These are phyloP conservation scores for Sorex araneus DNA, from an alignment of 2,113 vertebrate species.

Conservation along the genomic window DNA sequence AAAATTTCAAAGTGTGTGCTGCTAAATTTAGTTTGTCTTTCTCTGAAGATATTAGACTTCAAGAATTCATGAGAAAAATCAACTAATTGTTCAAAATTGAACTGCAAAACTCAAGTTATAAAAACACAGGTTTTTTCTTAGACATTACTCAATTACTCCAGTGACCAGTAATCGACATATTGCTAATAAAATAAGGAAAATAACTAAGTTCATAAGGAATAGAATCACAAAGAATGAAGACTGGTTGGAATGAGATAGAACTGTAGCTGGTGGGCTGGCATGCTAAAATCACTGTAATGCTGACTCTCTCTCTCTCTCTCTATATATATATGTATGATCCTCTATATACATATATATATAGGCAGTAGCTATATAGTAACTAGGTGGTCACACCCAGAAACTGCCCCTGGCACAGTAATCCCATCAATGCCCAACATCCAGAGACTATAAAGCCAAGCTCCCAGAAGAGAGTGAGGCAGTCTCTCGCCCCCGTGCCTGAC, in stretches of 20 bases:
- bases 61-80: constrained; percentile 73
- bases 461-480: no score
- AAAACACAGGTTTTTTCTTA: constrained; percentile 67
- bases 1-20: constrained; percentile 72
- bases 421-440: no score
- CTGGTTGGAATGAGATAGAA: background rate
- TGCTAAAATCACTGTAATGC: background rate
- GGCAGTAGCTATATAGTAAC: no score
- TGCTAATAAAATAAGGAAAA: constrained; percentile 15
- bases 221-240: background rate
- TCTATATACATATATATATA: no score
- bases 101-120: constrained; percentile 3
- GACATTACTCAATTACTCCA: background rate
- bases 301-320: no score
- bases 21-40: constrained; percentile 63
- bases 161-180: background rate
- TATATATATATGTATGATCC: no score
- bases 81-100: constrained; percentile 61
- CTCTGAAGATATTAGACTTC: constrained; percentile 74
- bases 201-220: background rate
- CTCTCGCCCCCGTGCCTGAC: no score
- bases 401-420: no score
- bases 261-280: background rate
- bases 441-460: no score
- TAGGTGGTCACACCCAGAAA: no score